These are phyloP conservation scores for Chironomus riparius DNA, from an alignment of 2,888 invertebrate species.

Conservation along the genomic window DNA sequence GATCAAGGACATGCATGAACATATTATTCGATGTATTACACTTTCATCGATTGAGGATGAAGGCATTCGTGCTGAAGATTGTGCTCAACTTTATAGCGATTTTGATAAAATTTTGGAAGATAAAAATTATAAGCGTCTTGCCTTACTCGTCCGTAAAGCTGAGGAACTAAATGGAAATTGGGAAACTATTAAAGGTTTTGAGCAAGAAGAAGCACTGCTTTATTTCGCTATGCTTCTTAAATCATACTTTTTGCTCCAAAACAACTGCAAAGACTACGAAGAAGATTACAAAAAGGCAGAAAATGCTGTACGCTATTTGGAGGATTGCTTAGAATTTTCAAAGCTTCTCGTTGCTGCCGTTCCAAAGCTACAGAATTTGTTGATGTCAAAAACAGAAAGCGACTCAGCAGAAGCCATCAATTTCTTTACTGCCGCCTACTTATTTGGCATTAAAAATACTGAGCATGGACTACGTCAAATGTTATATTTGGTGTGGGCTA, in stretches of 20 bases:
- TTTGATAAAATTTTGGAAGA: background rate
- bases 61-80: slow-evolving; percentile 19
- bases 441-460: slow-evolving; percentile 67
- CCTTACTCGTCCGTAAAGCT: background rate
- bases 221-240: slow-evolving; percentile 9
- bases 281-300: slow-evolving; percentile 52
- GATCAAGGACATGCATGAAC: slow-evolving; percentile 35
- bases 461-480: slow-evolving; percentile 64
- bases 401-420: slow-evolving; percentile 85
- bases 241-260: slow-evolving; percentile 21
- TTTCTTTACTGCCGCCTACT: slow-evolving; percentile 72
- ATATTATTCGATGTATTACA: slow-evolving; percentile 35
- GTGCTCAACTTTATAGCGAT: background rate
- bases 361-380: slow-evolving; percentile 59
- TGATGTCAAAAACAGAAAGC: slow-evolving; percentile 61
- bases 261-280: slow-evolving; percentile 43
- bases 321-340: slow-evolving; percentile 52
- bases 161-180: slow-evolving; percentile 37
- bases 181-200: slow-evolving; percentile 45
- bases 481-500: slow-evolving; percentile 68
- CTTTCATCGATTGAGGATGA: slow-evolving; percentile 28
- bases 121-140: background rate
- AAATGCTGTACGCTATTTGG: slow-evolving; percentile 59
- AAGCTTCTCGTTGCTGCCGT: slow-evolving; percentile 40
- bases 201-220: background rate